Evolutionary conservation across 2,888 invertebrate species (phyloP).

Genomic region (Patella depressa): DNA sequence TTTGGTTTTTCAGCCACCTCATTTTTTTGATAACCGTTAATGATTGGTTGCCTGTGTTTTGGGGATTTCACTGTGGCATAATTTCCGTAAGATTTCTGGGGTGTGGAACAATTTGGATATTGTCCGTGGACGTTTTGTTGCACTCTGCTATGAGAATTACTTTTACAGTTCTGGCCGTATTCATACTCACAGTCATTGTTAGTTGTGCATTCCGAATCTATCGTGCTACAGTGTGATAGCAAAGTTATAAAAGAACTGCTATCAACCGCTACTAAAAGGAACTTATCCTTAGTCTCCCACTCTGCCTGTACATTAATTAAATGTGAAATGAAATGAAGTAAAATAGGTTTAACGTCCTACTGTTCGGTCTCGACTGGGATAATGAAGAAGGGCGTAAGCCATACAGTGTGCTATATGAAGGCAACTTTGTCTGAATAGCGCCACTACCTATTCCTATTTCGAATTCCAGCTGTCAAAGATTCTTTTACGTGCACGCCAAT

Average conservation of each 20-base stretch:
- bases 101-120: not conserved
- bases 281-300: no score
- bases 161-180: not conserved
- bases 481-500: no score
- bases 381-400: no score
- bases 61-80: not conserved
- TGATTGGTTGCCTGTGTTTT: not conserved
- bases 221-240: conserved; percentile 53
- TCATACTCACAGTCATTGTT: conserved; percentile 57
- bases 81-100: not conserved
- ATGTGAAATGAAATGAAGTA: no score
- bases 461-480: no score
- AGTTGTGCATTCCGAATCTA: conserved; percentile 62
- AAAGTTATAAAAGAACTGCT: conserved; percentile 35
- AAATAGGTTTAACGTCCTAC: no score
- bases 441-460: no score
- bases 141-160: not conserved
- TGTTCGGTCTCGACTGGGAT: no score
- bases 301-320: no score
- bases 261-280: no score
- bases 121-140: not conserved
- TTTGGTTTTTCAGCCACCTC: not conserved
- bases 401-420: no score
- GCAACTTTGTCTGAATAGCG: no score
- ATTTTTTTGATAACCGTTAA: not conserved